phyloP scores from a whole-genome alignment of 1,140 invertebrate genomes.

The Drosophila mauritiana region DNA sequence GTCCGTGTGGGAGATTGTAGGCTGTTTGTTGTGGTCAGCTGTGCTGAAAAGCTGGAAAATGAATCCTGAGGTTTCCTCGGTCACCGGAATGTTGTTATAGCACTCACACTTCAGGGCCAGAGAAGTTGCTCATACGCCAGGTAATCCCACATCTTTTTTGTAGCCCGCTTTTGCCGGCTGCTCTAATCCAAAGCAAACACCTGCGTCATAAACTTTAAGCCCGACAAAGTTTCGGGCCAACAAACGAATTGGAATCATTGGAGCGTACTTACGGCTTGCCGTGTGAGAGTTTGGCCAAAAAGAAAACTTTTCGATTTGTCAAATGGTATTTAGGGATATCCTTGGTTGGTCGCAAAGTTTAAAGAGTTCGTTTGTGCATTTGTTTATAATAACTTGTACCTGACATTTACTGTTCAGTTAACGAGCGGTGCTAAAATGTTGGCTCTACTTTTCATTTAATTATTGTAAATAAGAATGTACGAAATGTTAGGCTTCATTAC shows the following conservation, averaged over 20 bases:
- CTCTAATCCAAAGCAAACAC: constrained; percentile 68
- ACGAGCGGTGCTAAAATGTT: no score
- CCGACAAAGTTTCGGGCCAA: constrained; percentile 58
- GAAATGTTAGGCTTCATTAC: no score
- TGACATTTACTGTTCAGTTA: no score
- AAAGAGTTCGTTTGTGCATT: not conserved
- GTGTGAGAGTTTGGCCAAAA: constrained; percentile 41
- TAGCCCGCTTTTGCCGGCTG: constrained; percentile 17
- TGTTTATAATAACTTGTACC: no score
- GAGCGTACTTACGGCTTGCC: constrained; percentile 59
- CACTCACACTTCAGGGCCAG: constrained; percentile 30
- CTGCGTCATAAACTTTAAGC: constrained; percentile 78
- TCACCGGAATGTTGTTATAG: constrained; percentile 38
- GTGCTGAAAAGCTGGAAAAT: constrained; percentile 66
- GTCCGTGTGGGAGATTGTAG: constrained; percentile 32
- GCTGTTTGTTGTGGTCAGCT: constrained; percentile 66
- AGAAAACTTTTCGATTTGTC: constrained; percentile 68
- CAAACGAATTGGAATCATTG: constrained; percentile 76
- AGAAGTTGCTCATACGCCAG: constrained; percentile 36
- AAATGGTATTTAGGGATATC: constrained; percentile 56
- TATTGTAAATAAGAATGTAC: no score
- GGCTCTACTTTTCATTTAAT: no score
- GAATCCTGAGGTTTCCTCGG: constrained; percentile 52
- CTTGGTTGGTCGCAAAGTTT: constrained; percentile 18
- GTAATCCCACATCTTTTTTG: constrained; percentile 39